Percentiles rank a stretch among this genome's conserved stretches.
These are phyloP conservation scores for Campaea margaritaria DNA, from an alignment of 2,888 invertebrate species.

Conservation along the genomic window DNA sequence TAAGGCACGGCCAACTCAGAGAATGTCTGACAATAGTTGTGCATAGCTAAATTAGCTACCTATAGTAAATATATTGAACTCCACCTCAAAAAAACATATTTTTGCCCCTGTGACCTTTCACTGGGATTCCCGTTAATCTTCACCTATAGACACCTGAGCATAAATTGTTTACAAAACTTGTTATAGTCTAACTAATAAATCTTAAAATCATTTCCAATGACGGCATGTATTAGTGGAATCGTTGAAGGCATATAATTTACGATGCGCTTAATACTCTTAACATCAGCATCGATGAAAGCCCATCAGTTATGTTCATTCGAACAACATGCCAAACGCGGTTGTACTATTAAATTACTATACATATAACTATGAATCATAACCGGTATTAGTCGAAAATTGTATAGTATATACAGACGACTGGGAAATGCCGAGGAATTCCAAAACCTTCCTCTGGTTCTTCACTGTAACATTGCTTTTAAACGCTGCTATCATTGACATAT, in stretches of 20 bases:
- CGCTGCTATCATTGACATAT: conserved; percentile 4
- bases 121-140: conserved; percentile 15
- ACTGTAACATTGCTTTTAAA: conserved; percentile 5
- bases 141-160: conserved; percentile 4
- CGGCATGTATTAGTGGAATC: conserved; percentile 52
- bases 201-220: conserved; percentile 38
- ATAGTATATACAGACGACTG: conserved; percentile 7
- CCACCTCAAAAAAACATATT: not conserved
- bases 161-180: conserved; percentile 23
- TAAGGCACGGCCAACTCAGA: too few species aligned
- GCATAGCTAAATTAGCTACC: too few species aligned
- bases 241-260: conserved; percentile 68
- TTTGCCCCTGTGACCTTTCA: conserved; percentile 11
- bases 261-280: conserved; percentile 70
- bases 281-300: conserved; percentile 54
- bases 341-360: conserved; percentile 27
- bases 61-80: too few species aligned
- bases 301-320: conserved; percentile 59
- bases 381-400: conserved; percentile 22
- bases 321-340: conserved; percentile 55
- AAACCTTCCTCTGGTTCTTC: conserved; percentile 6
- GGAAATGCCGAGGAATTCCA: conserved; percentile 14
- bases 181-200: conserved; percentile 34
- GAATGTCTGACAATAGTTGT: too few species aligned
- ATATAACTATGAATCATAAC: conserved; percentile 38